phyloP scores from a whole-genome alignment of 1,140 invertebrate genomes.

The Drosophila trapezifrons region DNA sequence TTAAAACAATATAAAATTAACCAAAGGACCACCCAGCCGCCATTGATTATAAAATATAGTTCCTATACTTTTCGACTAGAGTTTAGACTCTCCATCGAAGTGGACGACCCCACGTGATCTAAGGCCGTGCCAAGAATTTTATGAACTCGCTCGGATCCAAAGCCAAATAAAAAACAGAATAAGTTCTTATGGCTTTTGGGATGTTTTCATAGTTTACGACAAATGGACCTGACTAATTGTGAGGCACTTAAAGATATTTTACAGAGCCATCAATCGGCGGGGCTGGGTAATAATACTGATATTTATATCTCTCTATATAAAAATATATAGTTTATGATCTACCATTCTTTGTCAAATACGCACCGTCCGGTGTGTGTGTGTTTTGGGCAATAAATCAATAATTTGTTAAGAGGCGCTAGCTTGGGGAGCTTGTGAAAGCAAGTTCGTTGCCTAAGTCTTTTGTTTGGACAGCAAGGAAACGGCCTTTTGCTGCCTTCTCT shows the following conservation, averaged over 20 bases:
- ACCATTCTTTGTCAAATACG: slow-evolving; percentile 27
- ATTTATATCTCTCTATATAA: slow-evolving; percentile 35
- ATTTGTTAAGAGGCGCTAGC: slow-evolving; percentile 70
- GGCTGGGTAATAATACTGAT: slow-evolving; percentile 7
- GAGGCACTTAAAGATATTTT: slow-evolving; percentile 60
- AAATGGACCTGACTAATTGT: slow-evolving; percentile 72
- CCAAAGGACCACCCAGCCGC: slow-evolving; percentile 1
- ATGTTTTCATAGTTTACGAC: slow-evolving; percentile 58
- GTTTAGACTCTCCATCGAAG: neutral
- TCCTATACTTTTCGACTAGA: neutral
- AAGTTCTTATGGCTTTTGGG: slow-evolving; percentile 26
- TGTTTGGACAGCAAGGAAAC: slow-evolving; percentile 61
- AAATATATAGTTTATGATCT: slow-evolving; percentile 54
- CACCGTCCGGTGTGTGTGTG: slow-evolving; percentile 7
- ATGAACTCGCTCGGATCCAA: slow-evolving; percentile 18
- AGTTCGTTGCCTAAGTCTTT: slow-evolving; percentile 83
- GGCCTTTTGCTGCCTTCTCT: slow-evolving; percentile 49
- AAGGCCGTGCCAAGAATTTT: slow-evolving; percentile 24
- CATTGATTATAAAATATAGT: neutral
- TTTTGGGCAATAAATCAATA: slow-evolving; percentile 73
- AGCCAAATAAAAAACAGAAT: slow-evolving; percentile 7
- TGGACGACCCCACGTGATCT: slow-evolving; percentile 20
- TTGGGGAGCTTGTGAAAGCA: slow-evolving; percentile 70
- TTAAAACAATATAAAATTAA: neutral
- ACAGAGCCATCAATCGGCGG: slow-evolving; percentile 27